A percentile compares a stretch with the other conserved stretches of the same genome.
Conservation (phyloP, 2,797 vertebrate genomes). For the Gallinago stenura region DNA sequence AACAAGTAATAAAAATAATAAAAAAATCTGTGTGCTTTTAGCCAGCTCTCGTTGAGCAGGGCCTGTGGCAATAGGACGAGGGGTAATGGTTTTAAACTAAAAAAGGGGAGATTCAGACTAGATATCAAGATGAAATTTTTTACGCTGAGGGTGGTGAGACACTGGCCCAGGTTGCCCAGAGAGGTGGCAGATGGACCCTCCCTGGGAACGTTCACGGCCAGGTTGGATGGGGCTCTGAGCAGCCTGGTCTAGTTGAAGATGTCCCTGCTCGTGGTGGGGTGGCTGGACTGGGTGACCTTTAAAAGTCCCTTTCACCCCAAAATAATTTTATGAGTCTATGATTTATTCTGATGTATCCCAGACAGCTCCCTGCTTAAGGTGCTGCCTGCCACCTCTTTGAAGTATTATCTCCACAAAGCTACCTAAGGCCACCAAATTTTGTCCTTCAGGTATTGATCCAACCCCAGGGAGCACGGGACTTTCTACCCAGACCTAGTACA, state of each 20-base stretch:
- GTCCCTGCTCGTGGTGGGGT: neutral
- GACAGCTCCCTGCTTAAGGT: neutral
- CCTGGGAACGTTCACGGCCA: neutral
- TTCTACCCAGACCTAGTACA: neutral
- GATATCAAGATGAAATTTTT: neutral
- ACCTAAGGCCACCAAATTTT: neutral
- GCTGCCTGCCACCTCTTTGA: neutral
- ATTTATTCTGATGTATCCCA: accelerated
- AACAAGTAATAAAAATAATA: constrained; percentile 14
- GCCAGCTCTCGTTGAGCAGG: neutral
- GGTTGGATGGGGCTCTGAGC: neutral
- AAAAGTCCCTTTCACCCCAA: neutral
- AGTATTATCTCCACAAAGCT: neutral
- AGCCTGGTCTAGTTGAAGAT: too few relatives aligned
- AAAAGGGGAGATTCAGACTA: neutral
- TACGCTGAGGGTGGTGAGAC: neutral
- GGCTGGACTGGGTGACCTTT: neutral
- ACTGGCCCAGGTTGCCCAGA: neutral
- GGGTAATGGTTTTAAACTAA: neutral
- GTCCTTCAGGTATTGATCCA: neutral
- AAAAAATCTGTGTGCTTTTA: neutral
- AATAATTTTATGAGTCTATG: neutral
- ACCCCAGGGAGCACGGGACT: neutral
- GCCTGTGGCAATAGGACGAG: neutral
- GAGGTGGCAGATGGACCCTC: neutral